These are phyloP conservation scores for Stegostoma tigrinum DNA, from an alignment of 2,113 vertebrate genomes.

Conservation along the genomic window DNA sequence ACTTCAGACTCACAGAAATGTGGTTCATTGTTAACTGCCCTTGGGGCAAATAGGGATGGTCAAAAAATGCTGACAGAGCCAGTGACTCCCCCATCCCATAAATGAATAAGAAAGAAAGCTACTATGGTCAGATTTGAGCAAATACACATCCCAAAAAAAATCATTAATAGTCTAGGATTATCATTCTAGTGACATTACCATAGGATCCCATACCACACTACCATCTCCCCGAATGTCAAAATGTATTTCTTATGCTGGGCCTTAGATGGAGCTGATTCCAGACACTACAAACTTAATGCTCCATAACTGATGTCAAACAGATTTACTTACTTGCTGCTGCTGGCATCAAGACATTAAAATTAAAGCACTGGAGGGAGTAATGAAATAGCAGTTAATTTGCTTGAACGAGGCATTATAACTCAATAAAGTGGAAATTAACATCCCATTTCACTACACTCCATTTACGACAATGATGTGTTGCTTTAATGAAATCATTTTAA, in stretches of 20 bases:
- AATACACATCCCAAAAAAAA: no score
- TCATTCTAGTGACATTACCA: no score
- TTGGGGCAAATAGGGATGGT: no score
- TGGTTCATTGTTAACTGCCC: no score
- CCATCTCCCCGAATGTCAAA: background rate
- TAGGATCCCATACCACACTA: no score
- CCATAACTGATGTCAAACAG: background rate
- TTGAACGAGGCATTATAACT: constrained; percentile 9
- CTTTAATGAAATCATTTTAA: background rate
- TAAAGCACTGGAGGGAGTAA: constrained; percentile 23
- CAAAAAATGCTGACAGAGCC: no score
- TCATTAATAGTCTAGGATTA: no score
- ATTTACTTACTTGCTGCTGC: background rate
- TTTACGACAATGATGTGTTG: background rate
- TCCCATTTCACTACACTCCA: constrained; percentile 9
- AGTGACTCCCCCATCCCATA: no score
- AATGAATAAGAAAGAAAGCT: no score
- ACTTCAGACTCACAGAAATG: no score
- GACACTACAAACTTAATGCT: background rate
- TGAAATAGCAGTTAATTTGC: constrained; percentile 17
- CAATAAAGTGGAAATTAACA: constrained; percentile 33
- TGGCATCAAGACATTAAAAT: constrained; percentile 29
- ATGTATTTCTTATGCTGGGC: background rate
- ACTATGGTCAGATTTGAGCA: no score
- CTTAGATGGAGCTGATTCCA: background rate